Evolutionary conservation across 2,888 invertebrate species (phyloP).

Genomic region (Aporophyla lueneburgensis): DNA sequence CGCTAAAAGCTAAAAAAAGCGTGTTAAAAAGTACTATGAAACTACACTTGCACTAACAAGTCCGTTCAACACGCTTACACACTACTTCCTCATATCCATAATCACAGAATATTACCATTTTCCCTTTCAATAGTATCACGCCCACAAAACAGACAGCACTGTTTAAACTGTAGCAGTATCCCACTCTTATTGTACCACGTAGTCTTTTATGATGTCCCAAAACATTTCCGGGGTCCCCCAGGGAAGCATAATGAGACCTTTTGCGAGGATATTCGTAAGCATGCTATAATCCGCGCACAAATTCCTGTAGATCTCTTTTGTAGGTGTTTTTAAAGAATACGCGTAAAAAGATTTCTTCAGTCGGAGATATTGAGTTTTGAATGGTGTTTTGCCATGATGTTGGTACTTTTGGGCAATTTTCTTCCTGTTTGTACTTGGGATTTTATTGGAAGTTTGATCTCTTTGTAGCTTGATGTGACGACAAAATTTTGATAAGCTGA

Average conservation of each 20-base stretch:
- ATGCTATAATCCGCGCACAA: constrained; percentile 55
- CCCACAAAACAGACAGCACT: constrained; percentile 20
- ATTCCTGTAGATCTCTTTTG: constrained; percentile 46
- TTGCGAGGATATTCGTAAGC: constrained; percentile 59
- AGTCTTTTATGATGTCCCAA: constrained; percentile 63
- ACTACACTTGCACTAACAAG: neutral
- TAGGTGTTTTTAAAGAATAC: constrained; percentile 43
- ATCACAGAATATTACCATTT: constrained; percentile 23
- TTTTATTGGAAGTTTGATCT: constrained; percentile 3
- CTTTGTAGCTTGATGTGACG: constrained; percentile 14
- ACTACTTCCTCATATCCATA: constrained; percentile 8
- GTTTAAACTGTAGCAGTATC: constrained; percentile 47
- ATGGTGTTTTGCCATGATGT: constrained; percentile 38
- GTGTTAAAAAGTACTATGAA: neutral
- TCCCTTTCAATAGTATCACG: constrained; percentile 20
- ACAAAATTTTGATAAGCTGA: constrained; percentile 5
- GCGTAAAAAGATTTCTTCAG: constrained; percentile 44
- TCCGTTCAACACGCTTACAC: neutral
- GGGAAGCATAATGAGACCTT: constrained; percentile 60
- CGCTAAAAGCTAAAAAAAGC: too few species aligned
- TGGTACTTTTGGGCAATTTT: constrained; percentile 28
- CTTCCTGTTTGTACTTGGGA: neutral
- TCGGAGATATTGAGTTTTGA: constrained; percentile 44
- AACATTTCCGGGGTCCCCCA: constrained; percentile 51
- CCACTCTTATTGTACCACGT: constrained; percentile 63